These are phyloP conservation scores for Pipistrellus kuhlii DNA, from an alignment of 2,797 vertebrate genomes.

Conservation along the genomic window DNA sequence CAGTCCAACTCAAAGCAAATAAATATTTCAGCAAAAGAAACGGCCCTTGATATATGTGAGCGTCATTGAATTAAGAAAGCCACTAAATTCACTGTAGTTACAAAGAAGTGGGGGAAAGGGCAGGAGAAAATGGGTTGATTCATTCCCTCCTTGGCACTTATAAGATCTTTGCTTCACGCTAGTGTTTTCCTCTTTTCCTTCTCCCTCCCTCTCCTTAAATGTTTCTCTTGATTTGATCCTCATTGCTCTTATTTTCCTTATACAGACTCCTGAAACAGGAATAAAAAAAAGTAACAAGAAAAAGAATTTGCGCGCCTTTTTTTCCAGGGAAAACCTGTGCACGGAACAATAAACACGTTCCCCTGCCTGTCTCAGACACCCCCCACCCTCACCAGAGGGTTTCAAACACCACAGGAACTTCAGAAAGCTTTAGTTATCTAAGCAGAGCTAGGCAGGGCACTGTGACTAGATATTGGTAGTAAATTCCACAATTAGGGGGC, in stretches of 20 bases:
- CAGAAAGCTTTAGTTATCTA: slow-evolving; percentile 47
- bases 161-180: background rate
- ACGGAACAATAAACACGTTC: background rate
- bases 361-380: background rate
- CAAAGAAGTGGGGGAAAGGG: slow-evolving; percentile 40
- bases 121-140: background rate
- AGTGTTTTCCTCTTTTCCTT: background rate
- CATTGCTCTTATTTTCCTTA: background rate
- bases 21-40: slow-evolving; percentile 66
- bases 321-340: background rate
- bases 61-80: slow-evolving; percentile 67
- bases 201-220: background rate
- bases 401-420: slow-evolving; percentile 47
- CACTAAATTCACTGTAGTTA: slow-evolving; percentile 64
- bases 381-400: background rate
- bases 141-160: background rate
- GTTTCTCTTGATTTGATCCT: slow-evolving; percentile 13
- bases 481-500: slow-evolving; percentile 74
- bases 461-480: slow-evolving; percentile 62
- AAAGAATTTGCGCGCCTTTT: background rate
- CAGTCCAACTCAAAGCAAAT: slow-evolving; percentile 63
- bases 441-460: slow-evolving; percentile 45
- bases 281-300: background rate
- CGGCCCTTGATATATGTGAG: slow-evolving; percentile 47
- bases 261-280: slow-evolving; percentile 5